Evolutionary conservation across 1,140 invertebrate species (phyloP), one percentile per base, ranked within the genome.

Genomic region (Drosophila ohnishii): DNA sequence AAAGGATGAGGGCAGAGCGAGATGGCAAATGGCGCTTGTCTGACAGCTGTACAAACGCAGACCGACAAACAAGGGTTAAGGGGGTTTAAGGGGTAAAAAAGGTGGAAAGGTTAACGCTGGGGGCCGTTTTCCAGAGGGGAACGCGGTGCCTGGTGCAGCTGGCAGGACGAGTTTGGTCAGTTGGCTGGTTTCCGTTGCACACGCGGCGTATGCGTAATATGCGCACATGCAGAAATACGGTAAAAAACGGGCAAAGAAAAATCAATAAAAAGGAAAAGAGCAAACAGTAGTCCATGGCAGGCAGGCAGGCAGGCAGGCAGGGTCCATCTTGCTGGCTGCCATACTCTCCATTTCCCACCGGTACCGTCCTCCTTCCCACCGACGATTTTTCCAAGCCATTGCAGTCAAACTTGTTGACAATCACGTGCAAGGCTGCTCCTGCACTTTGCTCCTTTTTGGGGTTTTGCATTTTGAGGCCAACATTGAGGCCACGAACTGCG

Each of bases 401-500:
- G 78, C 81, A 85, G 81, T 85, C 81, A 85, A 85, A 85, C 81
- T 85, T 85, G 81, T 85, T 85, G 81, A 85, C 81, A 85, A 85
- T 85, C 72, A 73, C 80, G 74, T 66, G 72, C 70, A 63, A 56
- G 72, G 58, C 11, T 39, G 28, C 72, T 69, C 66, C 69, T 85
- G 75, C 84, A 80, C 81, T 81, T 84, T 90, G 79, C 80, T 90
- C 76, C 65, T 80, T 89, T 90, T 88, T 80, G 85, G 80, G 76
- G 81, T 83, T 90, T 90, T 90, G 87, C 84, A 90, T 90, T 90
- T 90, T 90, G 87, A 90, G 87, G 87, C 87, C 87, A 90, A 90
- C 87, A 90, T 90, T 90, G 87, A 88, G 87, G 87, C 87, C 87
- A 90, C 87, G 80, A 90, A 85, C 84, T 69, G 80, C 76, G 72